phyloP scores from a whole-genome alignment of 1,140 invertebrate genomes.

The Camponotus vicinus region DNA sequence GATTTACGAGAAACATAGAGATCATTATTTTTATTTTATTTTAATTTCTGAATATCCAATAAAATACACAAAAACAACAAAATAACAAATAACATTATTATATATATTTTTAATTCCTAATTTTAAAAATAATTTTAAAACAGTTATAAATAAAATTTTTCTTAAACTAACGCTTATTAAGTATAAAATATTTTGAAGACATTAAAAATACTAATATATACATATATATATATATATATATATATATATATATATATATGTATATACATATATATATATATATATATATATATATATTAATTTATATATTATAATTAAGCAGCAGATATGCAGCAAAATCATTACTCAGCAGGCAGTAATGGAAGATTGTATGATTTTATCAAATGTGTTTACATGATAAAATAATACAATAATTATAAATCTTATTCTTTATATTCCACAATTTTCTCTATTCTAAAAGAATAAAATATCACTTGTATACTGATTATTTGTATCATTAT shows the following conservation, averaged over 20 bases:
- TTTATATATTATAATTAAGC: no score
- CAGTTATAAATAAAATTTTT: neutral
- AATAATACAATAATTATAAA: constrained; percentile 66
- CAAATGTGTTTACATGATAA: constrained; percentile 57
- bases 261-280: neutral
- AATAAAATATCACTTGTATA: neutral
- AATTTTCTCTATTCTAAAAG: constrained; percentile 55
- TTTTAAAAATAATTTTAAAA: neutral
- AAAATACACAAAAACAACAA: neutral
- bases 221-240: no score
- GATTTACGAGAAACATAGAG: neutral
- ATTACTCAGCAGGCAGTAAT: constrained; percentile 48
- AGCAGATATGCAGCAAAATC: constrained; percentile 30
- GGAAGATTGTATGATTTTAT: constrained; percentile 12
- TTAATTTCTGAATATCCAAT: neutral
- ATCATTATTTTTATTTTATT: constrained; percentile 36
- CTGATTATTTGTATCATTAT: constrained; percentile 22
- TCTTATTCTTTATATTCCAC: constrained; percentile 62
- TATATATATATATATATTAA: no score
- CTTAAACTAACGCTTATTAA: neutral
- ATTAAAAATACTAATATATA: neutral
- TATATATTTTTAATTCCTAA: neutral
- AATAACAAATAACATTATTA: neutral
- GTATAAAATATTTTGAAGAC: neutral
- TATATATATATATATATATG: no score